Evolutionary conservation across 2,113 vertebrate species (phyloP).

Genomic region (Emydura subglobosa): DNA sequence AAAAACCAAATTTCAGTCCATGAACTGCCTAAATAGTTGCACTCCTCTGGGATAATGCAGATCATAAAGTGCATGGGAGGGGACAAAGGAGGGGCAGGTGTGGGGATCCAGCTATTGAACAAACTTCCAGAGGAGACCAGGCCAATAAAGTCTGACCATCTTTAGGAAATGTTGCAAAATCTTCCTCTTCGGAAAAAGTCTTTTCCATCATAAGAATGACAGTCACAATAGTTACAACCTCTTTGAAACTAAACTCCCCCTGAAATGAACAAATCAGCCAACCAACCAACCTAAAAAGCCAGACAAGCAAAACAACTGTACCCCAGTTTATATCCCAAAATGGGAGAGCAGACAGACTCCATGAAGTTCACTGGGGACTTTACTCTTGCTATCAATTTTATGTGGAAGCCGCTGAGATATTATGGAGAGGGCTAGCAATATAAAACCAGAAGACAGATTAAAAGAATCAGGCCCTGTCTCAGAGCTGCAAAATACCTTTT

Average conservation of each 20-base stretch:
- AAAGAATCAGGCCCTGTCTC: accelerated
- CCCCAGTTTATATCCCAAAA: not conserved
- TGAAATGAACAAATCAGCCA: not conserved
- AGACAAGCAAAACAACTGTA: not conserved
- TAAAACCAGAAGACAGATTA: not conserved
- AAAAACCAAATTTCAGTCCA: not conserved
- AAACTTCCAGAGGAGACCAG: no score
- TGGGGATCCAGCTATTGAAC: no score
- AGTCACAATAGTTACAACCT: not conserved
- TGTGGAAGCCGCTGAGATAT: not conserved
- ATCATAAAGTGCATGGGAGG: no score
- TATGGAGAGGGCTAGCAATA: accelerated
- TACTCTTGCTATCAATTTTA: not conserved
- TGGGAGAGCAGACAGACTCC: not conserved
- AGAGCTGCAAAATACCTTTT: accelerated
- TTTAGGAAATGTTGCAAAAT: no score
- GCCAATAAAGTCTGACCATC: no score
- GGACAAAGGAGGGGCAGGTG: no score
- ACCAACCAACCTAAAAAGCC: not conserved
- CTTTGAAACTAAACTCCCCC: not conserved
- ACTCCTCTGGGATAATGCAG: no score
- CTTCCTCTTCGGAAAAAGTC: no score
- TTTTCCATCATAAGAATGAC: not conserved
- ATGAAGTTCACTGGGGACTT: not conserved
- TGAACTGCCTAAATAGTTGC: not conserved